Evolutionary conservation across 2,113 vertebrate species (phyloP).

Genomic region (Himantopus leucocephalus): DNA sequence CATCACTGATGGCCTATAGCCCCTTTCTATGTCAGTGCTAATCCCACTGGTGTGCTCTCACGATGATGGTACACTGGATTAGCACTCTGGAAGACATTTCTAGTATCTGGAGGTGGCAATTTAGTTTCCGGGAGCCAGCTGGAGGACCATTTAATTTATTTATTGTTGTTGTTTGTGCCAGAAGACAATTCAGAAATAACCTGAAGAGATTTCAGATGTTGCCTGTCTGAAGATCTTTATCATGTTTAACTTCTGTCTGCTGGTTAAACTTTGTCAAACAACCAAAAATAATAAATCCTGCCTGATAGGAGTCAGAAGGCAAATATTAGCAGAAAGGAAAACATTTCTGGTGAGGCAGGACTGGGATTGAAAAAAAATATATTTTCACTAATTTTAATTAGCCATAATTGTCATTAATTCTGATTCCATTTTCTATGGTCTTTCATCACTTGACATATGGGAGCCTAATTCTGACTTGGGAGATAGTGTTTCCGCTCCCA

Average conservation of each 20-base stretch:
- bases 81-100: background rate
- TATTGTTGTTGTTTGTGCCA: background rate
- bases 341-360: background rate
- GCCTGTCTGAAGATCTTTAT: background rate
- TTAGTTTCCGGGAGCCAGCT: background rate
- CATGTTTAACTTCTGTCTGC: background rate
- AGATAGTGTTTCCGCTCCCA: constrained; percentile 36
- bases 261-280: background rate
- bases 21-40: background rate
- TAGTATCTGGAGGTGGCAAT: background rate
- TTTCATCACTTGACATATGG: constrained; percentile 29
- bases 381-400: background rate
- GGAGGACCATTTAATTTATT: background rate
- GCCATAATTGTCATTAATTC: background rate
- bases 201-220: background rate
- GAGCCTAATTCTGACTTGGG: constrained; percentile 50
- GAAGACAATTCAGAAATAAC: background rate
- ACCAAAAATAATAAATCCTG: background rate
- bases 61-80: background rate
- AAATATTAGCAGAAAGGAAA: constrained; percentile 3
- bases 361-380: background rate
- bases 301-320: background rate
- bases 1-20: background rate
- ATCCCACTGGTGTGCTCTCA: background rate
- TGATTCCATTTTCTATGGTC: background rate